phyloP scores from a whole-genome alignment of 1,140 invertebrate species.

The Chelonus insularis region DNA sequence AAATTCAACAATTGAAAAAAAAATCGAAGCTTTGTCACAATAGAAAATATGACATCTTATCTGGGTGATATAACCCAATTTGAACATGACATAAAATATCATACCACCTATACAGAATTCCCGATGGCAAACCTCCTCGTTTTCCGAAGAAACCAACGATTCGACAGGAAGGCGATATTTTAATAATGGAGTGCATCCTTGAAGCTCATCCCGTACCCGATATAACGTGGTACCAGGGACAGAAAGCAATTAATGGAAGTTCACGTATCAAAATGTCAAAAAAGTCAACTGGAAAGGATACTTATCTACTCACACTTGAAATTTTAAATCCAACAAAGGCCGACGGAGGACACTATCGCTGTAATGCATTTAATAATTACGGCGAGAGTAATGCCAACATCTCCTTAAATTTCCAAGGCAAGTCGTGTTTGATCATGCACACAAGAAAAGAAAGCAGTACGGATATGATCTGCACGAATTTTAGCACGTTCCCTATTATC shows the following conservation, averaged over 20 bases:
- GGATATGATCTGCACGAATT: constrained; percentile 3
- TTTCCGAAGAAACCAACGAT: constrained; percentile 98
- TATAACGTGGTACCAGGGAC: constrained; percentile 93
- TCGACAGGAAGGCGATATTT: constrained; percentile 88
- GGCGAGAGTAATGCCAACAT: constrained; percentile 99
- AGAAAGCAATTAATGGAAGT: constrained; percentile 78
- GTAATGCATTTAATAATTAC: constrained; percentile 96
- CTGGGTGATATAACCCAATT: too few species aligned
- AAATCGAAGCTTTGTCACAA: too few species aligned
- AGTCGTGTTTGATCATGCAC: constrained; percentile 44
- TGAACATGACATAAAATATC: too few species aligned
- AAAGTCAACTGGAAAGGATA: constrained; percentile 85
- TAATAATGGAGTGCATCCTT: constrained; percentile 94
- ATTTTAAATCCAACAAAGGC: constrained; percentile 91
- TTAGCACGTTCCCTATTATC: neutral
- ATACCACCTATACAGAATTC: constrained; percentile 70
- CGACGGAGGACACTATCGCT: constrained; percentile 97
- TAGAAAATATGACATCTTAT: too few species aligned
- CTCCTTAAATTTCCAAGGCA: constrained; percentile 98
- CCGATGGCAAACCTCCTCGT: constrained; percentile 90
- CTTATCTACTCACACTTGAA: constrained; percentile 87
- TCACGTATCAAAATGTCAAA: constrained; percentile 83
- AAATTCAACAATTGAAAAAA: too few species aligned
- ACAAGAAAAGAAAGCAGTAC: neutral
- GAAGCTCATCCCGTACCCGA: constrained; percentile 94